These are phyloP conservation scores for Charina bottae DNA, from an alignment of 2,113 vertebrate genomes.

Conservation along the genomic window DNA sequence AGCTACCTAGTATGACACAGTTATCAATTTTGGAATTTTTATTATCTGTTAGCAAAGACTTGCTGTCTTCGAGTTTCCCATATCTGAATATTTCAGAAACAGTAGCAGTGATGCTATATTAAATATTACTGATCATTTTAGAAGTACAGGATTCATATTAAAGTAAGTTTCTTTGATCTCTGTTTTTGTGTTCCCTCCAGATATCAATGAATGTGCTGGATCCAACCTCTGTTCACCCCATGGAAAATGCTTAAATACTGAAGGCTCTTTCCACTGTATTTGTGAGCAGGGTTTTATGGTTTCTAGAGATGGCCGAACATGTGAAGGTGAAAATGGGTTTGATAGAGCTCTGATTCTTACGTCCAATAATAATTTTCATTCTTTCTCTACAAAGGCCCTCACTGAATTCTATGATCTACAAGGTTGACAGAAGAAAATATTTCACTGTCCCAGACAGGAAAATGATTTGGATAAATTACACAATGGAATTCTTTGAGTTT, in stretches of 20 bases:
- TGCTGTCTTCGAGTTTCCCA: not conserved
- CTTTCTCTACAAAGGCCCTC: not conserved
- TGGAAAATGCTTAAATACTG: constrained; percentile 88
- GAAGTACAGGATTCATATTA: not conserved
- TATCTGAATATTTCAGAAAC: not conserved
- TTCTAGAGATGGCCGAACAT: constrained; percentile 75
- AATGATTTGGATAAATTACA: constrained; percentile 14
- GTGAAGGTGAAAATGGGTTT: constrained; percentile 82
- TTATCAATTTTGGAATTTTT: not conserved
- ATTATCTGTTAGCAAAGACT: not conserved
- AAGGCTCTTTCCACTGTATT: constrained; percentile 87
- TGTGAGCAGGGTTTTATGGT: constrained; percentile 87
- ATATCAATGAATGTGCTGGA: constrained; percentile 90
- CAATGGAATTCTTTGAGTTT: constrained; percentile 4
- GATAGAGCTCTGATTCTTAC: not conserved
- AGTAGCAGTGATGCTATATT: not conserved
- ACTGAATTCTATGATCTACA: not conserved
- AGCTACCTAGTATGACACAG: not conserved
- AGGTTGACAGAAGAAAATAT: not conserved
- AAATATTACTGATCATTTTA: not conserved
- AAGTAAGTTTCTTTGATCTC: constrained; percentile 12
- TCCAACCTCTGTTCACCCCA: constrained; percentile 83
- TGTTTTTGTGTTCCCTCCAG: constrained; percentile 68
- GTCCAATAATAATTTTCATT: not conserved
- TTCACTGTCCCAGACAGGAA: not conserved